Evolutionary conservation across 2,113 vertebrate species (phyloP).

Genomic region (Myotis lucifugus): DNA sequence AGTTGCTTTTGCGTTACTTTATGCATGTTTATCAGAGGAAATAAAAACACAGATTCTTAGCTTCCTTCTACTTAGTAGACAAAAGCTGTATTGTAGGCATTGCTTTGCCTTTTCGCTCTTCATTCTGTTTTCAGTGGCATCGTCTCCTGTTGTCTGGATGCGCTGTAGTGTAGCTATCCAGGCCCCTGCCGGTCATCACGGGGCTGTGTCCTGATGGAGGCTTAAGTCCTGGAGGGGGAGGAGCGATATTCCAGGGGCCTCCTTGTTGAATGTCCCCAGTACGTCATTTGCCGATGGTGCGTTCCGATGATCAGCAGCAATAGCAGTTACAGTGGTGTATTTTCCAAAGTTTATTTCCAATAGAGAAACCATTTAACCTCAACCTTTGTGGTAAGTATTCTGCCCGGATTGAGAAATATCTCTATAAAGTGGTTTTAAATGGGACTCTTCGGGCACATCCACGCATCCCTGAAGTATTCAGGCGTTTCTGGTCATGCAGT

Average conservation of each 20-base stretch:
- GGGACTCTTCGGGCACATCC: neutral
- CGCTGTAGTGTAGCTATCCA: accelerated
- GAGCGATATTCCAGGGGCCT: too few species aligned
- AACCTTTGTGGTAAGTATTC: neutral
- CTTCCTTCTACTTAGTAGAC: neutral
- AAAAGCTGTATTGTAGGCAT: neutral
- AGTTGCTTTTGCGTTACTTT: neutral
- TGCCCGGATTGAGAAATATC: neutral
- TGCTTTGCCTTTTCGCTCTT: neutral
- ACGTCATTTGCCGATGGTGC: neutral
- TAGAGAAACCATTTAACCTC: neutral
- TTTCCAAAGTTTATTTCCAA: neutral
- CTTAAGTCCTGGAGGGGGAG: neutral
- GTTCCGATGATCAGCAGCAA: neutral
- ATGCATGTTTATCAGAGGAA: neutral
- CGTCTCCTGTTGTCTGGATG: neutral
- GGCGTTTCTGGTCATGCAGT: neutral
- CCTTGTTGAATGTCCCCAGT: neutral
- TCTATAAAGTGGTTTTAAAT: neutral
- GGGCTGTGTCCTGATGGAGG: neutral
- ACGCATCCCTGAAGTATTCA: neutral
- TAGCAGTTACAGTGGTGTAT: neutral
- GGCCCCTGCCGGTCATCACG: accelerated
- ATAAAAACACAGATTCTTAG: neutral
- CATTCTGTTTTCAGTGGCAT: neutral